A percentile compares a stretch with the other conserved stretches of the same genome.
Evolutionary conservation across 1,140 invertebrate genomes (phyloP).

Genomic region (Melipona quadrifasciata): DNA sequence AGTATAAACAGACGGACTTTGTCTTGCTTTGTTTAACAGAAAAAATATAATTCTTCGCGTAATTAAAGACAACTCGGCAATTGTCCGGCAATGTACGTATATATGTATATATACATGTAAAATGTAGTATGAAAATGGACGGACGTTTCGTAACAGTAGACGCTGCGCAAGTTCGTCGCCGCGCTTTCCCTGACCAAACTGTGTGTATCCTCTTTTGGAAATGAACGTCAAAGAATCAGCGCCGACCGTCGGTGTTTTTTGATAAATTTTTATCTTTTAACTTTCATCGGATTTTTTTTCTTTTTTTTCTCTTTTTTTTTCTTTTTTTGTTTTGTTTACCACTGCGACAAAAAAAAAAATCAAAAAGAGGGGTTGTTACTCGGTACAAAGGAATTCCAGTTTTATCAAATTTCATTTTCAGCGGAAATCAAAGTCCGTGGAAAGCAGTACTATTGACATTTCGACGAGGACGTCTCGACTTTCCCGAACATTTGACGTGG

Average conservation of each 20-base stretch:
- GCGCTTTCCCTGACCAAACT: background rate
- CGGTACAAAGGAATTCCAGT: background rate
- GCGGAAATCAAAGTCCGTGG: background rate
- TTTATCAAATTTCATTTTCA: background rate
- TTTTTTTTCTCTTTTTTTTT: no score
- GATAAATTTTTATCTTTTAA: background rate
- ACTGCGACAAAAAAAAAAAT: background rate
- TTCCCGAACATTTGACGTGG: no score
- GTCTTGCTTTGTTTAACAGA: conserved; percentile 29
- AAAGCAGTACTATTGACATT: background rate
- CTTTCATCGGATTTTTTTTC: background rate
- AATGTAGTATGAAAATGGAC: background rate
- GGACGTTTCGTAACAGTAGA: background rate
- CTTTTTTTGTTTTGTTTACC: no score
- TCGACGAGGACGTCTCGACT: background rate
- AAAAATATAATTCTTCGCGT: background rate
- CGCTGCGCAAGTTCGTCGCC: background rate
- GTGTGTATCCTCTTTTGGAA: background rate
- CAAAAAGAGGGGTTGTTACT: background rate
- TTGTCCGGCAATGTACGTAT: background rate
- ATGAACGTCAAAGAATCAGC: background rate
- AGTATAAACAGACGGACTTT: conserved; percentile 38
- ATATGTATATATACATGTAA: background rate
- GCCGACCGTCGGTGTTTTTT: background rate
- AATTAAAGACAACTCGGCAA: conserved; percentile 13